phyloP scores from a whole-genome alignment of 2,797 vertebrate genomes.

The Acanthopagrus latus region DNA sequence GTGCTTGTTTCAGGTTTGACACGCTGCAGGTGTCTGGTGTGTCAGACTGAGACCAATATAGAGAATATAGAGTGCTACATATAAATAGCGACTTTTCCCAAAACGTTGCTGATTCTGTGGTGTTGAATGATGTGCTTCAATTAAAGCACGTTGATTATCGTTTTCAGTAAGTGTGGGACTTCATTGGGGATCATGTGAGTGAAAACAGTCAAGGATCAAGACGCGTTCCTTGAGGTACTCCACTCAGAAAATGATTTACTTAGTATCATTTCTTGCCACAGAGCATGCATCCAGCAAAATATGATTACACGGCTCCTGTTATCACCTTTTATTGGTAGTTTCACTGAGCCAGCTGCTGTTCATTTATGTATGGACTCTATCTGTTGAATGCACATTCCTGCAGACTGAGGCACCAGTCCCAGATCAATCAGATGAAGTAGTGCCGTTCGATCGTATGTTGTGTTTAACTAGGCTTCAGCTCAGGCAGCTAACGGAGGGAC shows the following conservation, averaged over 20 bases:
- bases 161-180: too few species aligned
- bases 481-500: background rate
- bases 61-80: too few species aligned
- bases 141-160: too few species aligned
- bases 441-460: background rate
- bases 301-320: background rate
- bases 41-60: too few species aligned
- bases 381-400: background rate
- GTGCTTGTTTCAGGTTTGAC: too few species aligned
- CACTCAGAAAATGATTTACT: background rate
- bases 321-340: background rate
- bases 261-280: background rate
- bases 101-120: too few species aligned
- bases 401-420: background rate
- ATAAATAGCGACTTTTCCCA: too few species aligned
- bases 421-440: background rate
- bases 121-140: too few species aligned
- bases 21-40: too few species aligned
- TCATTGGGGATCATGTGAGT: background rate
- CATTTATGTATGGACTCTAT: background rate
- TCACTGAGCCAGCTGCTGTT: background rate
- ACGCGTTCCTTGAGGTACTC: conserved; percentile 1
- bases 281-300: background rate
- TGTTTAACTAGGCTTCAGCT: background rate
- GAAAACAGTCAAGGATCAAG: background rate